A percentile compares a stretch with the other conserved stretches of the same genome.
These are phyloP conservation scores for Papilio demoleus DNA, from an alignment of 2,888 invertebrate species.

Conservation along the genomic window DNA sequence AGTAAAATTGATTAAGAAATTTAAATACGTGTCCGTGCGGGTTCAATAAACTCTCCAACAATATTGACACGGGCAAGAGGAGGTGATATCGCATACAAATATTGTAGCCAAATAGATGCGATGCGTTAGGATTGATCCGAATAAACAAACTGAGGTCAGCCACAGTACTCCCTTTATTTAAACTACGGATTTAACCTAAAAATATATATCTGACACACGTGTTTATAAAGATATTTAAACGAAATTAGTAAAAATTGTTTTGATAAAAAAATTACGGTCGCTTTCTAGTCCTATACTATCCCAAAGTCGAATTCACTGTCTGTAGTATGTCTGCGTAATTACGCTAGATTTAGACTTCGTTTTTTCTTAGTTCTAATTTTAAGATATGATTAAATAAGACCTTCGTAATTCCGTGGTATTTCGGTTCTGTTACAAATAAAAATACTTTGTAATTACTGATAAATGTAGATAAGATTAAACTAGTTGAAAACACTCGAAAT, in stretches of 20 bases:
- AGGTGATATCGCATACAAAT: slow-evolving; percentile 75
- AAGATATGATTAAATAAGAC: slow-evolving; percentile 3
- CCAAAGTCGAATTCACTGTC: too few species aligned
- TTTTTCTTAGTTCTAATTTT: background rate
- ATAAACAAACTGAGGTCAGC: slow-evolving; percentile 38
- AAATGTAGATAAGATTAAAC: slow-evolving; percentile 34
- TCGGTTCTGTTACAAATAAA: background rate
- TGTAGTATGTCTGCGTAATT: too few species aligned
- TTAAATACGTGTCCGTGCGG: slow-evolving; percentile 51
- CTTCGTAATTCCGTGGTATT: slow-evolving; percentile 7
- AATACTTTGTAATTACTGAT: slow-evolving; percentile 3
- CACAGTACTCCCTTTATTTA: slow-evolving; percentile 21
- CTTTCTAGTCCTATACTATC: too few species aligned
- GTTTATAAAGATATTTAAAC: background rate
- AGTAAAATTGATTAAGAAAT: slow-evolving; percentile 24
- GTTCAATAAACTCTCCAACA: slow-evolving; percentile 71
- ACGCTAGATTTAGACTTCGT: too few species aligned
- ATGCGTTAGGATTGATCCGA: slow-evolving; percentile 44
- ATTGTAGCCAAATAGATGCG: slow-evolving; percentile 69
- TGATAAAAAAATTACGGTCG: too few species aligned
- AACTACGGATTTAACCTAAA: background rate
- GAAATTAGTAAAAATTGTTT: background rate
- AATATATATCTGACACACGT: background rate
- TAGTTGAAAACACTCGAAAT: slow-evolving; percentile 28
- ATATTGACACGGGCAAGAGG: slow-evolving; percentile 71